Base-by-base conservation (phyloP, 2,113 vertebrate species). In the Tragelaphus imberbis region DNA sequence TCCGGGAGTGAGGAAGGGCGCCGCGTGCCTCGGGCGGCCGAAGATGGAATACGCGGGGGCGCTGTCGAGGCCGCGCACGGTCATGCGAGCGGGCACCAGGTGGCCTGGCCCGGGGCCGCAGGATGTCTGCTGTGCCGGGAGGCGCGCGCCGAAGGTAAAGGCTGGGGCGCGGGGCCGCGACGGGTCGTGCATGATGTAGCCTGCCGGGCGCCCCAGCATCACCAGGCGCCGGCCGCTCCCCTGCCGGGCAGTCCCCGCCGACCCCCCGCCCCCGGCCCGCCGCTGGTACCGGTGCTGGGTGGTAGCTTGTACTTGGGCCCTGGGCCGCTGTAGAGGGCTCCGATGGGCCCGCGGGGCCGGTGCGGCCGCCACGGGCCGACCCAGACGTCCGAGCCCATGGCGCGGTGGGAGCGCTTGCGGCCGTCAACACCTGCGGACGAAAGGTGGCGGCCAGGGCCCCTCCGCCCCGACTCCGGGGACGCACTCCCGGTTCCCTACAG, bases 311-410 rank as follows among this genome's bases (percentile, higher is more conserved):
- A 99, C 53, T 99, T 99, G 98, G 98, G 99, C 71, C 99, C 99
- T 53, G 99, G 99, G 98, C 99, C 98, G 97, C 98, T 96, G 98
- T 99, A 99, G 97, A 99, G 99, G 97, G 99, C 99, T 12, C 99
- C 99, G 98, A 99, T 99, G 98, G 99, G 99, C 88, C 99, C 99
- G 81, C 99, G 99, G 17, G 99, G 99, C 61, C 96, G 99, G 97
- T 99, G 99, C 4, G 99, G 99, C 88, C 99, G 98, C 99, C 99
- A 99, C 19, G 91, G 61, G 25, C 99, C 99, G 59, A 99, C 99
- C 99, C 99, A 99, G 61, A 93, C 93, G 44, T 99, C 98, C 75
- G 98, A 98, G 97, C 99, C 98, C 99, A 99, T 99, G 97, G 98
- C 82, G 97, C 90, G 77, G 25, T 5, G 7, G 77, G 27, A 53